phyloP scores from a whole-genome alignment of 2,113 vertebrate genomes.

The Athene cunicularia region DNA sequence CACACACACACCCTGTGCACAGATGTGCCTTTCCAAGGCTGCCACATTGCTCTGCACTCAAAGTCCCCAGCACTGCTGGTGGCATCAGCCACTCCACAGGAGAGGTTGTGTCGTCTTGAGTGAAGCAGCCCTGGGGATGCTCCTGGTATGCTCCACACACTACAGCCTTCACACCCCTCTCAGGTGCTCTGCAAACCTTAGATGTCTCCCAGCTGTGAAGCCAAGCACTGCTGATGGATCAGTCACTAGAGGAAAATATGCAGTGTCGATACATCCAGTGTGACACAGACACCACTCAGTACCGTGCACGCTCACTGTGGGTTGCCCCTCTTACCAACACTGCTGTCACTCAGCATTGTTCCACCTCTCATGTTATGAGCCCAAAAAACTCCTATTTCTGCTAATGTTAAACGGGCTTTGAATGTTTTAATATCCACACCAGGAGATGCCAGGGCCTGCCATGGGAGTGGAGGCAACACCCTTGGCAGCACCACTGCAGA shows the following conservation, averaged over 20 bases:
- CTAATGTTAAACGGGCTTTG: not conserved
- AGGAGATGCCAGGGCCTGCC: not conserved
- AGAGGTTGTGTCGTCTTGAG: not conserved
- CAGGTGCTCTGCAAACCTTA: not conserved
- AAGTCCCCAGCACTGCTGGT: not conserved
- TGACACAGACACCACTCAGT: not conserved
- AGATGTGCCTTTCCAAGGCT: not conserved
- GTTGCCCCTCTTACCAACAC: not conserved
- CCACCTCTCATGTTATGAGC: not conserved
- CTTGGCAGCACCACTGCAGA: not conserved
- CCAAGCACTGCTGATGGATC: not conserved
- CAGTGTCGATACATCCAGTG: not conserved
- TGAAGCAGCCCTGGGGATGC: not conserved
- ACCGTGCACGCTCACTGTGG: not conserved
- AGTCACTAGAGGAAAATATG: not conserved
- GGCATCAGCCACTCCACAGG: not conserved
- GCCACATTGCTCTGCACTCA: not conserved
- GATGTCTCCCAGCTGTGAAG: not conserved
- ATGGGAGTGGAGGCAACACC: not conserved
- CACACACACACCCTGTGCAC: accelerated
- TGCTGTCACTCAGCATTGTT: not conserved
- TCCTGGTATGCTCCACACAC: not conserved
- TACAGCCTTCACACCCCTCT: accelerated
- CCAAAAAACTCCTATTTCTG: not conserved
- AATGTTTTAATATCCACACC: not conserved